phyloP scores from a whole-genome alignment of 2,888 invertebrate genomes.

The Stenolophus ochropezus region DNA sequence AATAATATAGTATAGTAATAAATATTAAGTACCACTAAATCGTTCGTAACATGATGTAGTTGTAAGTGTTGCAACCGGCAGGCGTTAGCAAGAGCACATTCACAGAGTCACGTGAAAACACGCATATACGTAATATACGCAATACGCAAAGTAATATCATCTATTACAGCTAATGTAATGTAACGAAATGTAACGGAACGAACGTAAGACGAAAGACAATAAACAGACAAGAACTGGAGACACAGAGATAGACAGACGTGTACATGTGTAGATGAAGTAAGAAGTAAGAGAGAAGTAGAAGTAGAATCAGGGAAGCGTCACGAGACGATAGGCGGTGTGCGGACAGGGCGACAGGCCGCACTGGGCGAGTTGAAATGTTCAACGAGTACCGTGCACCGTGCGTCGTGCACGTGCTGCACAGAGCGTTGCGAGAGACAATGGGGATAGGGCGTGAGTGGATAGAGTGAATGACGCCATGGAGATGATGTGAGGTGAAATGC shows the following conservation, averaged over 20 bases:
- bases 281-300: constrained; percentile 18
- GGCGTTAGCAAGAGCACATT: constrained; percentile 56
- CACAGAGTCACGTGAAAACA: constrained; percentile 40
- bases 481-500: background rate
- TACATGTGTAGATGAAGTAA: constrained; percentile 36
- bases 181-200: constrained; percentile 2
- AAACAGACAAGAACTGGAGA: constrained; percentile 46
- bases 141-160: constrained; percentile 10
- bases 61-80: constrained; percentile 50
- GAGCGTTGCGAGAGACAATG: constrained; percentile 34
- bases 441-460: background rate
- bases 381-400: constrained; percentile 44
- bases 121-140: constrained; percentile 28
- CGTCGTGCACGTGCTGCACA: constrained; percentile 53
- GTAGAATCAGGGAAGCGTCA: constrained; percentile 13
- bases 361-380: constrained; percentile 26
- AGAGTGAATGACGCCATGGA: constrained; percentile 12
- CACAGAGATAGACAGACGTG: constrained; percentile 32
- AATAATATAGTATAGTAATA: background rate
- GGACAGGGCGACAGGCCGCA: constrained; percentile 22
- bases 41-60: constrained; percentile 29
- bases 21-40: constrained; percentile 33
- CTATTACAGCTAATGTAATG: constrained; percentile 24
- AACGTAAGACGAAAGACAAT: constrained; percentile 24
- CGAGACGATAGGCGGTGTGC: constrained; percentile 22